phyloP scores from a whole-genome alignment of 2,888 invertebrate species.

The Liodrosophila aerea region DNA sequence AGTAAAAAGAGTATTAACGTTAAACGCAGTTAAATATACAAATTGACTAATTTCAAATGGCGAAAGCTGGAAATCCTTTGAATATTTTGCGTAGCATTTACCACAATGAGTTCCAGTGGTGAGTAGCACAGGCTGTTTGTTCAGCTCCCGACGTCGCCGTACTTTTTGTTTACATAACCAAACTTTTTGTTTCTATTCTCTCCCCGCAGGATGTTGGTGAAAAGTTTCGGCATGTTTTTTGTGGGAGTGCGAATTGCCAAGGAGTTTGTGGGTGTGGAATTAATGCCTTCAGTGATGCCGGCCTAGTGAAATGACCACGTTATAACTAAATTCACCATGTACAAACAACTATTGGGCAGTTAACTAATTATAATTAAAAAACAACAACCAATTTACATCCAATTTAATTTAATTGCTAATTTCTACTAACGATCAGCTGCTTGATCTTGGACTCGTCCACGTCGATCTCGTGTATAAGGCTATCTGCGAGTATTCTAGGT shows the following conservation, averaged over 20 bases:
- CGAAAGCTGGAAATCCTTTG: constrained; percentile 84
- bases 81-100: constrained; percentile 86
- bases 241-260: constrained; percentile 90
- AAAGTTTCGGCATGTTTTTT: constrained; percentile 90
- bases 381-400: constrained; percentile 31
- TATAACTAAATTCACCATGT: constrained; percentile 41
- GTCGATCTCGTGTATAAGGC: constrained; percentile 90
- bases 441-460: constrained; percentile 84
- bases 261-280: constrained; percentile 89
- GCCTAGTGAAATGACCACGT: constrained; percentile 42
- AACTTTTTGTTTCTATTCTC: constrained; percentile 30
- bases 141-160: background rate
- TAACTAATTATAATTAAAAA: constrained; percentile 66
- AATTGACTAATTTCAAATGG: constrained; percentile 83
- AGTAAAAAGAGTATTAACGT: constrained; percentile 10
- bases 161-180: constrained; percentile 55
- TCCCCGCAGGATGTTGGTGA: constrained; percentile 88
- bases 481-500: constrained; percentile 89
- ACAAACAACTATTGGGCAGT: constrained; percentile 43
- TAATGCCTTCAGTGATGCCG: constrained; percentile 85
- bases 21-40: constrained; percentile 19
- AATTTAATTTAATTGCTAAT: constrained; percentile 27
- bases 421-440: constrained; percentile 64
- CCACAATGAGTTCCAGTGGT: constrained; percentile 91
- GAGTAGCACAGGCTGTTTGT: constrained; percentile 76